These are phyloP conservation scores for Ictidomys tridecemlineatus DNA, from an alignment of 2,113 vertebrate genomes.

Conservation along the genomic window DNA sequence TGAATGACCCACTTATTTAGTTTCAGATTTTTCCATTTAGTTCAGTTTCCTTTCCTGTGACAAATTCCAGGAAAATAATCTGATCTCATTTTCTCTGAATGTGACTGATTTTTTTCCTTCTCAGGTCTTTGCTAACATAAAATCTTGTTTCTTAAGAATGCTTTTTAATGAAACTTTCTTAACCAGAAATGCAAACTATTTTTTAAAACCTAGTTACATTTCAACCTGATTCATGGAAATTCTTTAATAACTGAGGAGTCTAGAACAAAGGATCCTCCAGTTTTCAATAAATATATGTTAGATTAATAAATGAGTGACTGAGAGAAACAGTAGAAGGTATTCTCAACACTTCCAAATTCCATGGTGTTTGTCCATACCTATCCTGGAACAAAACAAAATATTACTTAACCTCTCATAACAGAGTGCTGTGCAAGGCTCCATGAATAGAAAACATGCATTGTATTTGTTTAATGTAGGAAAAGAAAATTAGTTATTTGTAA, in stretches of 20 bases:
- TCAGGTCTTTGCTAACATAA: neutral
- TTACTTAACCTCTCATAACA: neutral
- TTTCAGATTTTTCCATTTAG: neutral
- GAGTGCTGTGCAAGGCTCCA: fast-evolving
- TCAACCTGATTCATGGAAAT: neutral
- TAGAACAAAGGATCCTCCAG: neutral
- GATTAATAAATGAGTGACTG: neutral
- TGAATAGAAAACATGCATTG: neutral
- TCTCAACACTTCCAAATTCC: neutral
- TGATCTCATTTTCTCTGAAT: slow-evolving; percentile 11
- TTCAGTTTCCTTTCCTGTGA: neutral
- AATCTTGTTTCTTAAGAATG: neutral
- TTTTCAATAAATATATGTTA: neutral
- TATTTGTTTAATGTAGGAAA: neutral
- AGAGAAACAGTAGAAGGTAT: neutral
- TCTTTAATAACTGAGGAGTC: neutral
- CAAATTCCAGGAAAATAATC: neutral
- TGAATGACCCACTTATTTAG: neutral
- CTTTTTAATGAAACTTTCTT: neutral
- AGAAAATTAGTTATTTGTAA: slow-evolving; percentile 19
- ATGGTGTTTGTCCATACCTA: neutral
- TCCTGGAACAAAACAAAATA: neutral
- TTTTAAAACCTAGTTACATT: neutral
- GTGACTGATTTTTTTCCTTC: neutral
- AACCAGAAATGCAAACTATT: neutral